phyloP scores from a whole-genome alignment of 2,797 vertebrate species.

The Cryptoprocta ferox region DNA sequence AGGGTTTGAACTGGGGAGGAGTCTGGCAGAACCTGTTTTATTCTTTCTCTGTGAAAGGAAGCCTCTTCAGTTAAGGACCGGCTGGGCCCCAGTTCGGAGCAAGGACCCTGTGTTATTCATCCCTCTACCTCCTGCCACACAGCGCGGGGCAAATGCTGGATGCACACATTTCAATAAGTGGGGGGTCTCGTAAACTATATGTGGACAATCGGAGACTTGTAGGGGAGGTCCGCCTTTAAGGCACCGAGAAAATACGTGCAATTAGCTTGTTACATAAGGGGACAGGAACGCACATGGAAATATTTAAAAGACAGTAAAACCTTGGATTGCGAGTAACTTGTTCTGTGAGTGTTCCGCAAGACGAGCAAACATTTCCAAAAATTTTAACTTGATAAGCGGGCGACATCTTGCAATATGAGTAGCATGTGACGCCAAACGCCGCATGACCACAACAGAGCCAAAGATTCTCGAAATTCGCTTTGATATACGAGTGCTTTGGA shows the following conservation, averaged over 20 bases:
- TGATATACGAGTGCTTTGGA: no score
- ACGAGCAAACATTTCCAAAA: no score
- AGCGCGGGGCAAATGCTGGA: fast-evolving
- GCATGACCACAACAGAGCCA: no score
- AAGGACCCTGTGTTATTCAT: background rate
- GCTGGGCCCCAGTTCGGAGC: background rate
- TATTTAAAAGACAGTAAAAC: no score
- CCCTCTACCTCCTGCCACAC: background rate
- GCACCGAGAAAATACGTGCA: background rate
- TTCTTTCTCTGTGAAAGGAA: background rate
- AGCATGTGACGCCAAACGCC: no score
- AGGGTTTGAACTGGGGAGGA: background rate
- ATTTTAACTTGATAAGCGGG: no score
- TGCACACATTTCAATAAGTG: background rate
- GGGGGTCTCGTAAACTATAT: background rate
- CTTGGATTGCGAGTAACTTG: no score
- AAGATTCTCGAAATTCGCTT: no score
- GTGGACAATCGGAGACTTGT: background rate
- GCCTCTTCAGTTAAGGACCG: background rate
- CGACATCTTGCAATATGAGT: no score
- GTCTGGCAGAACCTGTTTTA: background rate
- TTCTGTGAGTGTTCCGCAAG: no score
- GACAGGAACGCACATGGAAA: background rate
- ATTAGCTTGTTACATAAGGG: background rate
- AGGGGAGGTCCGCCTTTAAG: background rate